Evolutionary conservation across 2,113 vertebrate species (phyloP).

Genomic region (Numenius arquata): DNA sequence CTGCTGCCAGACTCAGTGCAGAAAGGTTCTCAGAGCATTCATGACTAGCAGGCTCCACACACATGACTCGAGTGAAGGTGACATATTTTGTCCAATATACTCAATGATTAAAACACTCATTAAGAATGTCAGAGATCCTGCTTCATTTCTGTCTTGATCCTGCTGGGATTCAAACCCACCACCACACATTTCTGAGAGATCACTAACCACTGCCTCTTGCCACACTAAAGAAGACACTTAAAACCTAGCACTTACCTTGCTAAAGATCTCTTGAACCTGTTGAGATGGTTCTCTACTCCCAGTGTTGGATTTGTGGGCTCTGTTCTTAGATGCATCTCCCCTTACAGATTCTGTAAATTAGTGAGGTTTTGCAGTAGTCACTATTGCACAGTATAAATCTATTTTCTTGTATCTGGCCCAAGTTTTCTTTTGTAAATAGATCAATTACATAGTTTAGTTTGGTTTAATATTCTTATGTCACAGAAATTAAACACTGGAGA

Average conservation of each 20-base stretch:
- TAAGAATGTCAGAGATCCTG: neutral
- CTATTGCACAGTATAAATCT: neutral
- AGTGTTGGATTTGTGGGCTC: neutral
- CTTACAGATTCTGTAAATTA: neutral
- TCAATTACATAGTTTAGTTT: neutral
- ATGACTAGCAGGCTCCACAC: neutral
- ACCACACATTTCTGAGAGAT: neutral
- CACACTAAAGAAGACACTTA: neutral
- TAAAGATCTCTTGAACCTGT: neutral
- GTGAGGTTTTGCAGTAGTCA: neutral
- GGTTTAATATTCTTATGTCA: neutral
- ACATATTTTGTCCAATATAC: neutral
- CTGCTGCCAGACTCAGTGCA: neutral
- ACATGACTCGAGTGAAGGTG: neutral
- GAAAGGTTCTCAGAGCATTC: neutral
- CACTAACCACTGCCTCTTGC: neutral
- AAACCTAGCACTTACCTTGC: neutral
- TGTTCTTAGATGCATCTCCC: neutral
- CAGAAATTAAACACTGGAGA: neutral
- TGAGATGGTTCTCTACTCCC: neutral
- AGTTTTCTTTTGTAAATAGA: neutral
- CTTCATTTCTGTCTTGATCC: neutral
- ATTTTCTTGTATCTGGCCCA: neutral
- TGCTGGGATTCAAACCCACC: neutral
- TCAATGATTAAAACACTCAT: neutral